A percentile compares a stretch with the other conserved stretches of the same genome.
Conservation (phyloP, 35 echinoderm and acorn worm species). For the Heliocidaris tuberculata region DNA sequence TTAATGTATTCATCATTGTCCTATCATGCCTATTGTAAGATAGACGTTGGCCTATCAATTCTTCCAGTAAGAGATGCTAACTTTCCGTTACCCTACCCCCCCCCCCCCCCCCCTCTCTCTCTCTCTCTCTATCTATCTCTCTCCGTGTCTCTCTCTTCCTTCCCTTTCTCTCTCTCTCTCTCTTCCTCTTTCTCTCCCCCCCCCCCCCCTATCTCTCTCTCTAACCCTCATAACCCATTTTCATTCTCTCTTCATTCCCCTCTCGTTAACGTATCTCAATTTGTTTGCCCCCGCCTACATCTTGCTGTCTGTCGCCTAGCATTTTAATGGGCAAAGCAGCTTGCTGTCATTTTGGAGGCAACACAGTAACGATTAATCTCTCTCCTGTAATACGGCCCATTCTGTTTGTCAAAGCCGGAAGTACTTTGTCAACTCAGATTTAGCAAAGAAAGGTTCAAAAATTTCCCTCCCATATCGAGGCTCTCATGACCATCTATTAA, state of each 20-base stretch:
- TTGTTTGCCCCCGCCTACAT: not conserved
- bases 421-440: not conserved
- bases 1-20: no score
- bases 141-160: not conserved
- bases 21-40: no score
- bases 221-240: not conserved
- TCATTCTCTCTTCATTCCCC: not conserved
- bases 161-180: not conserved
- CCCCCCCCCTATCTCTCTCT: not conserved
- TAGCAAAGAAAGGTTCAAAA: not conserved
- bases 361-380: not conserved
- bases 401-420: not conserved
- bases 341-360: not conserved
- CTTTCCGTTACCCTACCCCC: not conserved
- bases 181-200: not conserved
- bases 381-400: not conserved
- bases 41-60: no score
- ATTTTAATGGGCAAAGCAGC: constrained; percentile 1
- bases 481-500: not conserved
- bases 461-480: not conserved
- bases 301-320: not conserved
- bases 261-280: not conserved
- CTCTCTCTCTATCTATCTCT: not conserved
- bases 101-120: not conserved
- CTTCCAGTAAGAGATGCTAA: no score